Base-by-base conservation (phyloP, 2,113 vertebrate genomes). In the Myxocyprinus asiaticus region DNA sequence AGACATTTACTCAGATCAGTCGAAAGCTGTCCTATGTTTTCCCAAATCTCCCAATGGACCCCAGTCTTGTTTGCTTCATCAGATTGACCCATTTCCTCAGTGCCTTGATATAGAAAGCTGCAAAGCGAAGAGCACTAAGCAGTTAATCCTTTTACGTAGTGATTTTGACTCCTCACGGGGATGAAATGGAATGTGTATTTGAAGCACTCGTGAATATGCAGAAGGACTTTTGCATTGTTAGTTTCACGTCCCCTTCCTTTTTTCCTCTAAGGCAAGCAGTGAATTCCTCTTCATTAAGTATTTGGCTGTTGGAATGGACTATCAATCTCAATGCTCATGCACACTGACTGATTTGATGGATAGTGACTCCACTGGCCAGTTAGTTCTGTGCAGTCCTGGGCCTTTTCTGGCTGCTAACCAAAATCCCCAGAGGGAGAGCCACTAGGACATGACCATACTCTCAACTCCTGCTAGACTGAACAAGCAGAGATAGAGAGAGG, bases 141-240 rank as follows among this genome's bases (percentile, higher is more conserved):
- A 10, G 69, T 65, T 73, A 80, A 80, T 80, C 78, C 69, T 72
- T 80, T 80, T 80, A 80, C 74, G 62, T 71, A 73, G 68, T 72
- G 64, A 56, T 74, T 67, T 80, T 67, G 50, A 67, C 78, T 80
- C 71, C 69, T 80, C 69, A 67, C 33, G 63, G 69, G 69, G 78
- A 74, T 80, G 64, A 66, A 80, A 67, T 80, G 64, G 58, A 80
- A 67, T 74, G 62, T 66, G 62, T 80, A 74, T 80, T 80, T 80
- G 69, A 80, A 58, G 78, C 43, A 58, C 71, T 74, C 7, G 15
- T 74, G 53, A 80, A 72, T 80, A 80, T 80, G 71, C 69, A 74
- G 62, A 63, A 79, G 64, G 78, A 55, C 69, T 1, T 42, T 33
- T 0, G 61, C 68, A 65, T 64, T 71, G 78, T 65, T 65, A 72